Percentiles rank a stretch among this genome's conserved stretches.
phyloP scores from a whole-genome alignment of 2,113 vertebrate genomes.

The Herpailurus yagouaroundi region DNA sequence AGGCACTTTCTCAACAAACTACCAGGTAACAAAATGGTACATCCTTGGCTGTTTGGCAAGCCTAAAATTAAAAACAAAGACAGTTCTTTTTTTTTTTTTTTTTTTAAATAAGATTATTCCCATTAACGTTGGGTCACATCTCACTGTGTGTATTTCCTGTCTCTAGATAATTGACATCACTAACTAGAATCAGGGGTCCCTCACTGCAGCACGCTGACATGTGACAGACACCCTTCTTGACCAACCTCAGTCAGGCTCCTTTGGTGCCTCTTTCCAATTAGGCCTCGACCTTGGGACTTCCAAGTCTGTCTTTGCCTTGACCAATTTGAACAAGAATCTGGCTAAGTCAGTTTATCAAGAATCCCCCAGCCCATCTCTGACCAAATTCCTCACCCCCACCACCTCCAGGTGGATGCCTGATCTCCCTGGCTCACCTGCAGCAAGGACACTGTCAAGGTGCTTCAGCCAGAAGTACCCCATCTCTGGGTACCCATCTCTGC shows the following conservation, averaged over 20 bases:
- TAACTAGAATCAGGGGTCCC: too few species aligned
- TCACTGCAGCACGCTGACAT: rapidly evolving
- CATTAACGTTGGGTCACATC: too few species aligned
- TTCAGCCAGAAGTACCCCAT: neutral
- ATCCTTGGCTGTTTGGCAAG: neutral
- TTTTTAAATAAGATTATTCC: neutral
- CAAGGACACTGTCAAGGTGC: neutral
- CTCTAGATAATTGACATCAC: neutral
- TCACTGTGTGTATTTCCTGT: neutral
- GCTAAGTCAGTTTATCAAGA: neutral
- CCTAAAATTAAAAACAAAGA: neutral
- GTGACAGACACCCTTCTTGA: neutral
- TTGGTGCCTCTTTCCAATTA: neutral
- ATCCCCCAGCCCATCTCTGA: neutral
- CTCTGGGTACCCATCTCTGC: too few species aligned
- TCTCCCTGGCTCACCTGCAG: neutral
- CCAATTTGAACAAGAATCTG: neutral
- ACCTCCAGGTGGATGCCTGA: neutral
- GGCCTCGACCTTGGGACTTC: neutral
- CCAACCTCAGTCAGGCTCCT: neutral
- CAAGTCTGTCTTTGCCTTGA: neutral
- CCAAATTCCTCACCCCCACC: neutral
- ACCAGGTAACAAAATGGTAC: neutral
- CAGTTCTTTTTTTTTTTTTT: neutral
- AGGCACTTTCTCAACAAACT: neutral